A percentile compares a stretch with the other conserved stretches of the same genome.
These are phyloP conservation scores for Phymatocera aterrima DNA, from an alignment of 2,888 invertebrate species.

Conservation along the genomic window DNA sequence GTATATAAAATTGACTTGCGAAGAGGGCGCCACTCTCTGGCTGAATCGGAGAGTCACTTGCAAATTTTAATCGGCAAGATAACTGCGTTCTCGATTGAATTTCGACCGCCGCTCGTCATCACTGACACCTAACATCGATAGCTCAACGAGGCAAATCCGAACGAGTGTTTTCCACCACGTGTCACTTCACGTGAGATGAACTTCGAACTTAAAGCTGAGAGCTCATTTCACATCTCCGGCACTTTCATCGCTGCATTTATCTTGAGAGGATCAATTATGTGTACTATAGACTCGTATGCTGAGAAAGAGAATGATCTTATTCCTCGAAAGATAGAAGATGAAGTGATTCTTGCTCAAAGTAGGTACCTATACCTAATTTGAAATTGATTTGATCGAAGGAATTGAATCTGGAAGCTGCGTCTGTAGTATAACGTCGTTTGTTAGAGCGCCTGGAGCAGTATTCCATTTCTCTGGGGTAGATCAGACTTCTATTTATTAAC, in stretches of 20 bases:
- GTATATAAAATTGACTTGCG: constrained; percentile 9
- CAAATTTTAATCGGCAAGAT: not conserved
- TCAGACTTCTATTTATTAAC: too few relatives aligned
- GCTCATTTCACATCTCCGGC: not conserved
- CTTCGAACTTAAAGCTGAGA: not conserved
- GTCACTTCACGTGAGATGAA: not conserved
- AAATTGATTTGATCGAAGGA: too few relatives aligned
- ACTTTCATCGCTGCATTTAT: too few relatives aligned
- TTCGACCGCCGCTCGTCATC: not conserved
- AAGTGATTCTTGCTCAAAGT: too few relatives aligned
- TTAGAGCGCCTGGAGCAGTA: not conserved
- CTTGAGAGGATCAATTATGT: too few relatives aligned
- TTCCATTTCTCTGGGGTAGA: not conserved
- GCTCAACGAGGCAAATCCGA: not conserved
- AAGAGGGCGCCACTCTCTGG: constrained; percentile 43
- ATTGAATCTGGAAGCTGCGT: too few relatives aligned
- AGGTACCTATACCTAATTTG: too few relatives aligned
- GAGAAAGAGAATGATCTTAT: too few relatives aligned
- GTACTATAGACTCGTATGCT: too few relatives aligned
- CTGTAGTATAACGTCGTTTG: too few relatives aligned
- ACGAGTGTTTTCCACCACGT: not conserved
- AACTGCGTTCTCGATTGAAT: not conserved
- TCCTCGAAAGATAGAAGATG: too few relatives aligned
- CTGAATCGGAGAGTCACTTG: not conserved
- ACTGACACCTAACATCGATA: not conserved